Evolutionary conservation across 2,113 vertebrate species (phyloP).

Genomic region (Muntiacus muntjak): DNA sequence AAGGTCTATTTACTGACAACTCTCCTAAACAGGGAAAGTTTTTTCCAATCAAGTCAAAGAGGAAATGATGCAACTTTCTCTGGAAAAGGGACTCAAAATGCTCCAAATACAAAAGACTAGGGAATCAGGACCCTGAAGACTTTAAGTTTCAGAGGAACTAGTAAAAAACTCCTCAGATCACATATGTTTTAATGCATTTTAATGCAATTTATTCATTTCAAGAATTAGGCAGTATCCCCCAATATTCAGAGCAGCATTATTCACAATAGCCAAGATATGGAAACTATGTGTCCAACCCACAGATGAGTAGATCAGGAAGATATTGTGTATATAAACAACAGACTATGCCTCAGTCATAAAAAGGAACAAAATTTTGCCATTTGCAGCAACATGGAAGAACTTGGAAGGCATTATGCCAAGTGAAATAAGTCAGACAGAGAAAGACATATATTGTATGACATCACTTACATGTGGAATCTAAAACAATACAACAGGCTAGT

Average conservation of each 20-base stretch:
- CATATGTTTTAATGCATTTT: background rate
- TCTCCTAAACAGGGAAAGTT: rapidly evolving
- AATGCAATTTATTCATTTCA: no score
- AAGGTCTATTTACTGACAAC: rapidly evolving
- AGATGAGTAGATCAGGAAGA: background rate
- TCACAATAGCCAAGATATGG: background rate
- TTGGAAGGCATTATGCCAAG: background rate
- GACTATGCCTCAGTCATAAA: background rate
- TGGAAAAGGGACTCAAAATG: no score
- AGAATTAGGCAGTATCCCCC: background rate
- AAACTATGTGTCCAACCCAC: background rate
- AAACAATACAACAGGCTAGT: background rate
- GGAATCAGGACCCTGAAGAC: background rate
- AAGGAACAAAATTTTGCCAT: background rate
- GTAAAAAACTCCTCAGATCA: background rate
- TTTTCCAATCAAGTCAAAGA: background rate
- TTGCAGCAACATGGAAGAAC: background rate
- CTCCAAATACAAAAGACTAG: rapidly evolving
- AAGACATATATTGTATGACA: background rate
- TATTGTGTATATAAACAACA: background rate
- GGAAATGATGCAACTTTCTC: background rate
- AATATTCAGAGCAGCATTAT: background rate
- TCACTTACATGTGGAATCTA: background rate
- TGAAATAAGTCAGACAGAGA: background rate
- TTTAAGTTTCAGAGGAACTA: background rate